A percentile compares a stretch with the other conserved stretches of the same genome.
Conservation (phyloP, 2,797 vertebrate genomes). For the Ceyx erithaca region DNA sequence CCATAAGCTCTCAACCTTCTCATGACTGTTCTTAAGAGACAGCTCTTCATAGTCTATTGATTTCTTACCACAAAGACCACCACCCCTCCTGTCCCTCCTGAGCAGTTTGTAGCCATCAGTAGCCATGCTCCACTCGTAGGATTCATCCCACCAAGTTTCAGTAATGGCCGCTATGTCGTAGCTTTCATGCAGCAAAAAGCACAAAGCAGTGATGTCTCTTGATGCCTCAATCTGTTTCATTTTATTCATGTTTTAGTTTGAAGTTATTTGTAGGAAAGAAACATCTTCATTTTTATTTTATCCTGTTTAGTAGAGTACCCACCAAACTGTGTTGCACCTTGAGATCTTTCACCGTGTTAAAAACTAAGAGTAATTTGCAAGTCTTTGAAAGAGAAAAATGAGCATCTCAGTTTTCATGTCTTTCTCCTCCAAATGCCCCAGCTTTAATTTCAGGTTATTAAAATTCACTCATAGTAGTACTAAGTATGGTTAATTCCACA, state of each 20-base stretch:
- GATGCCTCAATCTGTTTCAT: background rate
- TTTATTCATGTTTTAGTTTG: background rate
- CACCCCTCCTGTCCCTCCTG: too few species aligned
- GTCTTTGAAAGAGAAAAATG: background rate
- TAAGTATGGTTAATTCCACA: conserved; percentile 37
- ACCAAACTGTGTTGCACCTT: background rate
- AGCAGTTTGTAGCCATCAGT: too few species aligned
- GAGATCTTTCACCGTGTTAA: background rate
- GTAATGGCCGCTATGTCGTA: too few species aligned
- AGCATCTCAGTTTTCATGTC: background rate
- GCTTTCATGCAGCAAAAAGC: too few species aligned
- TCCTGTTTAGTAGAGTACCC: background rate
- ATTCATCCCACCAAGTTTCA: too few species aligned
- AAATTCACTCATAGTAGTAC: conserved; percentile 8
- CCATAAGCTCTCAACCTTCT: too few species aligned
- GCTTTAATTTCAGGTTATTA: conserved; percentile 24
- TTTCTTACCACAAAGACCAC: too few species aligned
- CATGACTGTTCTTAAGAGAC: too few species aligned
- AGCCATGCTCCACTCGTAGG: too few species aligned
- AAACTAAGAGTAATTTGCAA: background rate
- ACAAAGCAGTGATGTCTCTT: background rate
- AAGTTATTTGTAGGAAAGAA: background rate
- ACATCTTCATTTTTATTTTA: background rate
- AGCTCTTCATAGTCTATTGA: too few species aligned
- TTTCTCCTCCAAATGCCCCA: background rate